These are phyloP conservation scores for Crotalus horridus DNA, from an alignment of 2,113 vertebrate species.

Conservation along the genomic window DNA sequence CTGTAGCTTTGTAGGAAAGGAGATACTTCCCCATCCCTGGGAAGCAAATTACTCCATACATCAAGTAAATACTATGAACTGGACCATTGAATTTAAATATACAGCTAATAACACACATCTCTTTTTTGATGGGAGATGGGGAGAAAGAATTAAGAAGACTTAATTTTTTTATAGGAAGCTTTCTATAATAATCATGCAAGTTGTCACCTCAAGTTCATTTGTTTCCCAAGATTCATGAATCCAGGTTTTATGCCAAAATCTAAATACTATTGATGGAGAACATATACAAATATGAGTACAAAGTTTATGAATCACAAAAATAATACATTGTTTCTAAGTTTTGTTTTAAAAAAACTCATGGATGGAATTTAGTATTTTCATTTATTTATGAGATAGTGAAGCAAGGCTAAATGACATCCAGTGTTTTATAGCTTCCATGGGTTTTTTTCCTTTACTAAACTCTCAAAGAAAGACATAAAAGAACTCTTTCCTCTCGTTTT, in stretches of 20 bases:
- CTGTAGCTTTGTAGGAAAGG: not conserved
- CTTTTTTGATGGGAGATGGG: not conserved
- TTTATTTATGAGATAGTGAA: not conserved
- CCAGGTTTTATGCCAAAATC: not conserved
- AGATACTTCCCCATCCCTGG: not conserved
- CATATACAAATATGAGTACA: not conserved
- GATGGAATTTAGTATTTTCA: not conserved
- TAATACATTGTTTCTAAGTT: not conserved
- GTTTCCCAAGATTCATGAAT: not conserved
- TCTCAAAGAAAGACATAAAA: not conserved
- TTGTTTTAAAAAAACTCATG: not conserved
- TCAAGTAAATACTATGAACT: not conserved
- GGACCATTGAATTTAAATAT: not conserved
- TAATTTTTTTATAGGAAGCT: not conserved
- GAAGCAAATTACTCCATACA: not conserved
- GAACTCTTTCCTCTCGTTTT: not conserved
- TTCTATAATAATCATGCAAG: constrained; percentile 26
- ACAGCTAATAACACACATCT: not conserved
- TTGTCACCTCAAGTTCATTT: not conserved
- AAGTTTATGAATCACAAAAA: not conserved
- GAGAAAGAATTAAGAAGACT: too few species aligned
- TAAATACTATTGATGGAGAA: not conserved
- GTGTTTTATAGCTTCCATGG: not conserved
- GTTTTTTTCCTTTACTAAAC: not conserved
- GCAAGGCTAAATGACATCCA: not conserved